These are phyloP conservation scores for Dipodomys ordii DNA, from an alignment of 2,113 vertebrate genomes.

Conservation along the genomic window DNA sequence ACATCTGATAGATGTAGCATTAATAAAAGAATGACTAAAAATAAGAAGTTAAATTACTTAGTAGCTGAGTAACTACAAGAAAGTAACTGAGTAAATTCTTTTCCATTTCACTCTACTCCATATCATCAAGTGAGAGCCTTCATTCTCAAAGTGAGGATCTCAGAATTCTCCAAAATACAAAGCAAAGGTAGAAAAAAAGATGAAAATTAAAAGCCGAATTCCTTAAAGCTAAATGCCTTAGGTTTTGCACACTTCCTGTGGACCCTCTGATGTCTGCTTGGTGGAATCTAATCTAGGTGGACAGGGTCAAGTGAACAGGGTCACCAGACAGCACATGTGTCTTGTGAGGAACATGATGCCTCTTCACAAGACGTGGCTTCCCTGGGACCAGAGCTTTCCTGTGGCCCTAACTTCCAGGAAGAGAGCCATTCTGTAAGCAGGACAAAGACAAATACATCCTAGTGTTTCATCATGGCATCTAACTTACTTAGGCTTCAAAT, in stretches of 20 bases:
- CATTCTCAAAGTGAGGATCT: neutral
- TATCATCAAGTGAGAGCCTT: neutral
- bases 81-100: neutral
- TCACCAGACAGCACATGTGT: neutral
- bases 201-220: neutral
- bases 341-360: no score
- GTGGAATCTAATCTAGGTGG: neutral
- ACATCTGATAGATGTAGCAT: neutral
- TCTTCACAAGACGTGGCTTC: neutral
- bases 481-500: neutral
- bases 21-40: neutral
- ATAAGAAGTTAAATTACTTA: neutral
- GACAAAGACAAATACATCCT: neutral
- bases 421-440: neutral
- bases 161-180: neutral
- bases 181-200: neutral
- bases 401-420: neutral
- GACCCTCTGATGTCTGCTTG: neutral
- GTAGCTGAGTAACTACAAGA: neutral
- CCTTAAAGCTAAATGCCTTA: neutral
- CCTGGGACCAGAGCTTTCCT: neutral
- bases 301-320: neutral
- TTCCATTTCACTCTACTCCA: neutral
- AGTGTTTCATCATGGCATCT: neutral
- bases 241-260: neutral